Evolutionary conservation across 1,140 invertebrate species (phyloP).

Genomic region (Drosophila oshimai): DNA sequence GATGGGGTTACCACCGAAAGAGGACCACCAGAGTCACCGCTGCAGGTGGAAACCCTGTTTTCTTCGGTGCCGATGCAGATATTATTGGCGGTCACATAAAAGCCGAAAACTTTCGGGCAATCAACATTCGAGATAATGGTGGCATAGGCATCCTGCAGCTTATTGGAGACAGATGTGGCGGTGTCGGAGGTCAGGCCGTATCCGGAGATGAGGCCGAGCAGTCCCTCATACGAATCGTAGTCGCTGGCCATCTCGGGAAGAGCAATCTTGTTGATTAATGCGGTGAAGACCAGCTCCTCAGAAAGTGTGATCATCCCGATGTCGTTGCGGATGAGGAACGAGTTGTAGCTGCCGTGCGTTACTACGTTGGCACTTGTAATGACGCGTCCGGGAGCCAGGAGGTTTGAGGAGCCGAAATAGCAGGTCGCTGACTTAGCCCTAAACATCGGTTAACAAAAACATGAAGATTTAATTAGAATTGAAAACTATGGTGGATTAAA

Average conservation of each 20-base stretch:
- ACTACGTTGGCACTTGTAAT: not conserved
- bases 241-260: constrained; percentile 28
- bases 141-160: constrained; percentile 24
- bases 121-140: constrained; percentile 8
- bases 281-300: constrained; percentile 19
- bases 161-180: constrained; percentile 12
- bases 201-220: constrained; percentile 44
- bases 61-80: constrained; percentile 31
- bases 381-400: too few relatives aligned
- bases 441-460: too few relatives aligned
- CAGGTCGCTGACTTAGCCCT: too few relatives aligned
- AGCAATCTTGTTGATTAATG: constrained; percentile 20
- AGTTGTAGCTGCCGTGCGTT: constrained; percentile 47
- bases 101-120: too few relatives aligned
- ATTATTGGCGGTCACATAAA: not conserved
- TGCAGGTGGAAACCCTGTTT: constrained; percentile 43
- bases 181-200: constrained; percentile 48
- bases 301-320: constrained; percentile 54
- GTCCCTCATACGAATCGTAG: constrained; percentile 38
- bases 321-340: constrained; percentile 34
- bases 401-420: too few relatives aligned
- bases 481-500: too few relatives aligned
- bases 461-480: too few relatives aligned
- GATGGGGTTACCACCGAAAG: too few relatives aligned
- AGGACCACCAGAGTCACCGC: constrained; percentile 51